Percentiles rank a stretch among this genome's conserved stretches.
Conservation (phyloP, 2,797 vertebrate species). For the Chloroceryle amazona region DNA sequence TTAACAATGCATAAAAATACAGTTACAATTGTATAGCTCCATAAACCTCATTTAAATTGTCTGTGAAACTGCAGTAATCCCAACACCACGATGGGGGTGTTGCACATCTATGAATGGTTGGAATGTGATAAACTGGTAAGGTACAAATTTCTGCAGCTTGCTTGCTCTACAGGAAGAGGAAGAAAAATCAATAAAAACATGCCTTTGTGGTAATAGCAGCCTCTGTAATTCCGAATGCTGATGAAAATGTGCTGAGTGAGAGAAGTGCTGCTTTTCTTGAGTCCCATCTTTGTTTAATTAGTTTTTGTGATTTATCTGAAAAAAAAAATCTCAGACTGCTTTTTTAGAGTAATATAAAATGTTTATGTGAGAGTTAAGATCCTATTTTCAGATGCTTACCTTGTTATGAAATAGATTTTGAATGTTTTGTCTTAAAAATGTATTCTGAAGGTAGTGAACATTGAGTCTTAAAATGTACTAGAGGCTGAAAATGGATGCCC, state of each 20-base stretch:
- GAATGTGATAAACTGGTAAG: neutral
- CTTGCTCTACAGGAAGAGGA: neutral
- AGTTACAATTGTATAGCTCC: neutral
- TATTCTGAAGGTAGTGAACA: constrained; percentile 19
- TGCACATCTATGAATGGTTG: neutral
- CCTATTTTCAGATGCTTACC: neutral
- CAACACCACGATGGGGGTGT: neutral
- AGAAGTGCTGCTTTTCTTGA: neutral
- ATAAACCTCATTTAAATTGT: neutral
- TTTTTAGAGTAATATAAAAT: neutral
- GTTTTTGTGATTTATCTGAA: neutral
- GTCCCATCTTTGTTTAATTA: neutral
- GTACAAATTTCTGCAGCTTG: neutral
- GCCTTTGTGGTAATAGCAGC: neutral
- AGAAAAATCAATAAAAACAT: neutral
- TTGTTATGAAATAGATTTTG: neutral
- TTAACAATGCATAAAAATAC: neutral
- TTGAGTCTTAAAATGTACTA: neutral
- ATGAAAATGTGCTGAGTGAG: neutral
- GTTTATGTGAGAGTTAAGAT: neutral
- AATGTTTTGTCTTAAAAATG: constrained; percentile 27
- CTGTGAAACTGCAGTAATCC: neutral
- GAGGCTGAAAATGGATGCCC: neutral
- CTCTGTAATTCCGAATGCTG: neutral
- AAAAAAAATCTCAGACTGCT: neutral